Conservation (phyloP, 2,113 vertebrate genomes). For the Nymphicus hollandicus region DNA sequence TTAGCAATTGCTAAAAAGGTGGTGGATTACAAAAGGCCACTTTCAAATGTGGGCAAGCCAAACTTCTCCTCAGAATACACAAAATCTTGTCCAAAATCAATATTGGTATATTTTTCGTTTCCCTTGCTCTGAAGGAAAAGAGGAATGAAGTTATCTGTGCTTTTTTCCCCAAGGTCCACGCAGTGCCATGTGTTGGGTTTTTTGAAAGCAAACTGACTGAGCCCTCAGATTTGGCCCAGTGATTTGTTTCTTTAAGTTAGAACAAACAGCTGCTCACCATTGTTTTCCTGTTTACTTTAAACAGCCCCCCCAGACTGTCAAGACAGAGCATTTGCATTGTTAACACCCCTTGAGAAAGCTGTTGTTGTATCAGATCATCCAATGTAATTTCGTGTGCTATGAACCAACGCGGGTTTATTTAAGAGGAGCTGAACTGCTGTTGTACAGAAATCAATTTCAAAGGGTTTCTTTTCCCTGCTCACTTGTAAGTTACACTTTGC, state of each 20-base stretch:
- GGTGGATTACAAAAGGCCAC: neutral
- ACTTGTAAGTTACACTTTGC: conserved; percentile 46
- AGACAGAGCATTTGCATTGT: neutral
- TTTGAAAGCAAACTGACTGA: neutral
- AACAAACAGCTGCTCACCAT: neutral
- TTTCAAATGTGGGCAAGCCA: neutral
- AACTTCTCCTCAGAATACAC: neutral
- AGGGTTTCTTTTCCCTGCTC: conserved; percentile 41
- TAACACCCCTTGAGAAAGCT: neutral
- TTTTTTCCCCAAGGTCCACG: neutral
- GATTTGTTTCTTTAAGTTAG: neutral
- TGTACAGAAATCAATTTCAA: conserved; percentile 30
- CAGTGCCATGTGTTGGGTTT: neutral
- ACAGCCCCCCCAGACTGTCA: neutral
- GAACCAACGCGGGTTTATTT: conserved; percentile 6
- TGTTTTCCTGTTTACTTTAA: conserved; percentile 21
- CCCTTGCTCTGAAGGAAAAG: neutral
- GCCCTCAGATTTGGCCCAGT: neutral
- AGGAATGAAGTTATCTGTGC: neutral
- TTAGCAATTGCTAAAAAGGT: neutral
- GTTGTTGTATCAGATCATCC: neutral
- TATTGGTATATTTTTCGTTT: neutral
- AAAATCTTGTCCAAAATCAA: neutral
- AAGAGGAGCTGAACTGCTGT: conserved; percentile 29
- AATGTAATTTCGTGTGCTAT: neutral